Base-by-base conservation (phyloP, 2,797 vertebrate genomes). In the Amblyopsis hoosieri region DNA sequence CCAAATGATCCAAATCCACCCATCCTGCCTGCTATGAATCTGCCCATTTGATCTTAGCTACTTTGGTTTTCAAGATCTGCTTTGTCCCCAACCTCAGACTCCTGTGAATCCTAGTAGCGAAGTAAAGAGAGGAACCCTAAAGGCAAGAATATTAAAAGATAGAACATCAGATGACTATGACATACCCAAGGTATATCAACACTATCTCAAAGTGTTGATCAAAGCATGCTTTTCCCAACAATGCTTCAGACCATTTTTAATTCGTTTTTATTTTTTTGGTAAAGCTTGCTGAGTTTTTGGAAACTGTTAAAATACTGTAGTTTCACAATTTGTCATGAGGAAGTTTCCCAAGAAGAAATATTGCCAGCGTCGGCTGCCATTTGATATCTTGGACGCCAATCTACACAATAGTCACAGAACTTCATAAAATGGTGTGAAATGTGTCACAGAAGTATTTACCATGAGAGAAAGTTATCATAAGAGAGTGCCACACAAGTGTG, bases 141-240 rank as follows among this genome's bases (percentile, higher is more conserved):
- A 81, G 53, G 77, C 78, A 85, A 86, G 71, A 83, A 72, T 82
- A 75, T 62, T 87, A 79, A 90, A 80, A 81, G 88, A 90, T 69
- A 85, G 84, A 82, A 72, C 74, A 72, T 90, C 90, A 72, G 89
- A 91, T 72, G 89, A 90, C 76, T 71, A 71, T 67, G 90, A 91
- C 84, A 90, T 23, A 64, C 57, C 61, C 31, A 74, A 74, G 60
- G 75, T 78, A 74, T 64, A 67, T 57, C 53, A 57, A 60, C 60
- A 48, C 58, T 29, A 9, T 19, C 49, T 14, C 45, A 48, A 12
- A 19, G 64, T 59, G 55, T 61, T 71, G 59, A 60, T 54, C 19
- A 53, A 45, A 56, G 63, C 64, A 66, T 69, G 67, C 29, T 55
- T 55, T 49, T 23, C 47, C 45, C 31, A 15, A 1, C 15, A 55